Conservation (phyloP, 1,140 invertebrate species). For the Papilio glaucus region DNA sequence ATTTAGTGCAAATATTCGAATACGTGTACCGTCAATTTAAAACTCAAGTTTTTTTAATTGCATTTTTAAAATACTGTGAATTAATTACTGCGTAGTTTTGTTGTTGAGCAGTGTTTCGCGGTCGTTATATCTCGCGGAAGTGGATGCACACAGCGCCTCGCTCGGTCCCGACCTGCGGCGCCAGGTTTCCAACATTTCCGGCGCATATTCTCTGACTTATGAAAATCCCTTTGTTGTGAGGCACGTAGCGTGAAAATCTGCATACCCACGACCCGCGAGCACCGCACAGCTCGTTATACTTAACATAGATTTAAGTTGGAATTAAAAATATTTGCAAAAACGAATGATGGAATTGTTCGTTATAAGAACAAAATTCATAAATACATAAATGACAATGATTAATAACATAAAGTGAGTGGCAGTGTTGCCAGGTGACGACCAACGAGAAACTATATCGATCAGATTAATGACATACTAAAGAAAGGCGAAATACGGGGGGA, state of each 20-base stretch:
- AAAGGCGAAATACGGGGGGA: too few species aligned
- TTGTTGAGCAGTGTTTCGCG: not conserved
- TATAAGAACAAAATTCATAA: too few species aligned
- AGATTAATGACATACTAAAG: too few species aligned
- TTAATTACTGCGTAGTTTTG: constrained; percentile 7
- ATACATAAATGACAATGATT: too few species aligned
- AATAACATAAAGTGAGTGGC: too few species aligned
- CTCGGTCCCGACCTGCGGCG: not conserved
- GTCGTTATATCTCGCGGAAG: not conserved
- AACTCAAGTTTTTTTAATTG: not conserved
- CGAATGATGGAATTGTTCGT: not conserved
- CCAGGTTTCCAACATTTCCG: constrained; percentile 20
- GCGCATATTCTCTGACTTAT: constrained; percentile 29
- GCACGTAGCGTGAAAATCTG: constrained; percentile 24
- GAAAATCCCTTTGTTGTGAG: constrained; percentile 31
- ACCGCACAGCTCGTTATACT: not conserved
- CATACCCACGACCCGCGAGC: constrained; percentile 17
- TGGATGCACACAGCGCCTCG: not conserved
- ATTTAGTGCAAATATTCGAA: not conserved
- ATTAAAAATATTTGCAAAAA: not conserved
- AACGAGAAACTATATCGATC: too few species aligned
- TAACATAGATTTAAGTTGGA: not conserved
- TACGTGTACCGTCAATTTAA: not conserved
- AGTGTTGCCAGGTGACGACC: too few species aligned
- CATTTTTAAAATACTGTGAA: not conserved